Base-by-base conservation (phyloP, 1,140 invertebrate genomes). In the Nomia melanderi region DNA sequence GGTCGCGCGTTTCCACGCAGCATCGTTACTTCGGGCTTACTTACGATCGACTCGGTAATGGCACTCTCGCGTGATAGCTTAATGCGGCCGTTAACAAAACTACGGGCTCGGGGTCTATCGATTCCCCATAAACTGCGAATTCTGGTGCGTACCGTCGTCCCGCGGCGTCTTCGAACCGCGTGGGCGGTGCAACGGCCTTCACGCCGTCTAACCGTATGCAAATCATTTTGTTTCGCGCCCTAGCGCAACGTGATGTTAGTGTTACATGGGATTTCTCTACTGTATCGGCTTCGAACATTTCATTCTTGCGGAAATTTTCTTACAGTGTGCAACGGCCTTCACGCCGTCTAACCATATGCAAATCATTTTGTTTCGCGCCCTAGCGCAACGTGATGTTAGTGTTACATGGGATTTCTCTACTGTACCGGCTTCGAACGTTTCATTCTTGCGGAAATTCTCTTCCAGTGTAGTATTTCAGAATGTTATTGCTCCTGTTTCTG, bases 51-150 rank as follows among this genome's bases (percentile, higher is more conserved):
- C 79, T 79, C 75, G 84, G 75, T 86, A 82, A 87, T 86, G 82
- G 86, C 78, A 79, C 79, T 80, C 72, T 85, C 84, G 84, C 87
- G 84, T 88, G 89, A 90, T 89, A 88, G 88, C 88, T 88, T 90
- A 89, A 89, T 86, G 81, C 77, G 77, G 74, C 80, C 86, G 89
- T 90, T 90, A 88, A 88, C 87, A 86, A 89, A 90, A 90, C 82
- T 89, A 70, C 85, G 72, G 66, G n/a, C n/a, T 31, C 25, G 20
- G 7, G 39, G 29, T n/a, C n/a, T 88, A 90, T 90, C 84, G 89
- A 90, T 90, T 88, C 85, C 50, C 87, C 80, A 86, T 90, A 88
- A 90, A 88, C 80, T 78, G 79, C 79, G 81, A 85, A 87, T 89
- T 82, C 84, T 54, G 78, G 50, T 69, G 31, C 81, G 65, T 53